Base-by-base conservation (phyloP, 1,140 invertebrate genomes). In the Steinernema khuongi region DNA sequence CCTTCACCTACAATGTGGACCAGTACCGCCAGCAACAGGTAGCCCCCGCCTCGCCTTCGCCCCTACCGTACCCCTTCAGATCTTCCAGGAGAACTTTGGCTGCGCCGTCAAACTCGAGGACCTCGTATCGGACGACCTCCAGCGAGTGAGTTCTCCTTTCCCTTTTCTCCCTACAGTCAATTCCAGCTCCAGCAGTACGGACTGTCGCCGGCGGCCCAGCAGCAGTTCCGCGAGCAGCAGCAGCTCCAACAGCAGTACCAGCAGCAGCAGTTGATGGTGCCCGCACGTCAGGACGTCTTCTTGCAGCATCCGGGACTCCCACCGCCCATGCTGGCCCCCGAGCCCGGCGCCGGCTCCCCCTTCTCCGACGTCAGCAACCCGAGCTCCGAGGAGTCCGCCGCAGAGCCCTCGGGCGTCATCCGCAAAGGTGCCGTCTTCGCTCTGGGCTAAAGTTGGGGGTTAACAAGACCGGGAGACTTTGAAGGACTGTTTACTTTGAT, bases 11-110 rank as follows among this genome's bases (percentile, higher is more conserved):
- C 50, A 60, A 60, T 60, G 50, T 60, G 14, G 50, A 60, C 19
- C 50, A 60, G 22, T 60, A 60, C 50, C 50, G 50, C 50, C 50
- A 60, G 50, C 50, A 60, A 22, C 50, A 60, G 50, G 50, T 60
- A 17, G 7, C 26, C 50, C 11, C 11, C 11, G 26, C 26, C 22
- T 60, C 50, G 50, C 50, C 50, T 7, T 60, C 22, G 7, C 50
- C 14, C 4, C 26, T 14, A 7, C 11, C 14, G 4, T n/a, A 17
- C 26, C 22, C 11, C 26, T 60, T 60, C 50, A 60, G 50, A 60
- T 60, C 22, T 60, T 60, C 19, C 50, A 60, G 22, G 50, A 60
- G 22, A 60, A 60, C 22, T 60, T 60, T 60, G 50, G 50, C 11
- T 60, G 50, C 22, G 11, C 11, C 7, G 50, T 60, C 11, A 60